These are phyloP conservation scores for Osmerus mordax DNA, from an alignment of 2,113 vertebrate genomes.

Conservation along the genomic window DNA sequence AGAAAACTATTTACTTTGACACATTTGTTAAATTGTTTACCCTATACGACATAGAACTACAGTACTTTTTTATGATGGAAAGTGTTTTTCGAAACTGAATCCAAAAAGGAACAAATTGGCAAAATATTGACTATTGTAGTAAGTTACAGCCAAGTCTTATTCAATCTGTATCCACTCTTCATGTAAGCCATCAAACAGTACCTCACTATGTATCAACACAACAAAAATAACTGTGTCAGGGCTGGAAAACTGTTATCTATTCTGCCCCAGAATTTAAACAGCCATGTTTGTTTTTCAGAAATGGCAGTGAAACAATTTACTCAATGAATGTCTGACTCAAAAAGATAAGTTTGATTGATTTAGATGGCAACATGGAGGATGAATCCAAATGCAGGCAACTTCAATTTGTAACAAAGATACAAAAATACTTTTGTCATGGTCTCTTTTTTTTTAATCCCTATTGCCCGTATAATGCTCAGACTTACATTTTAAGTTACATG, in stretches of 20 bases:
- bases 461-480: too few species aligned
- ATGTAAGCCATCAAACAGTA: not conserved
- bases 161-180: not conserved
- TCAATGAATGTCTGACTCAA: conserved; percentile 32
- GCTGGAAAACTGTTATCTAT: conserved; percentile 6
- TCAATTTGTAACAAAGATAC: not conserved
- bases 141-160: too few species aligned
- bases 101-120: not conserved
- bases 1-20: too few species aligned
- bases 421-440: not conserved
- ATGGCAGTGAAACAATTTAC: conserved; percentile 36
- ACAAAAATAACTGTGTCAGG: not conserved
- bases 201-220: not conserved
- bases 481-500: too few species aligned
- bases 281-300: conserved; percentile 48
- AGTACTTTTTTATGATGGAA: too few species aligned
- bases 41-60: too few species aligned
- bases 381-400: not conserved
- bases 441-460: too few species aligned
- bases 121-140: not conserved
- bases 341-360: conserved; percentile 31
- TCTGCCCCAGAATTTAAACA: conserved; percentile 35
- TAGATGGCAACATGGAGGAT: not conserved
- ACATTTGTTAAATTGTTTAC: too few species aligned
- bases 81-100: too few species aligned